Percentiles rank a stretch among this genome's conserved stretches.
phyloP scores from a whole-genome alignment of 2,888 invertebrate genomes.

The Nemapogon koenigi region DNA sequence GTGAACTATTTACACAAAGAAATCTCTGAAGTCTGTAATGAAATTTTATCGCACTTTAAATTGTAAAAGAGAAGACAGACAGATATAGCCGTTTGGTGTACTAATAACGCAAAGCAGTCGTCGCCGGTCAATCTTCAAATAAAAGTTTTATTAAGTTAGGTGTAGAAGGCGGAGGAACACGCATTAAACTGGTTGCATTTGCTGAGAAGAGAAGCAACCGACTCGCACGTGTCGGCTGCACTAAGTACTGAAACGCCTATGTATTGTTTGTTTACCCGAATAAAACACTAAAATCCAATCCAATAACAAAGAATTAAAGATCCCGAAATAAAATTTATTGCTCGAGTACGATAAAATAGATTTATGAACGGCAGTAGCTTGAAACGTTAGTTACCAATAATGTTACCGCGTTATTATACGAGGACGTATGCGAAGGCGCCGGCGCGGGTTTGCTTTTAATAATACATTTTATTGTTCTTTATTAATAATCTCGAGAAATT shows the following conservation, averaged over 20 bases:
- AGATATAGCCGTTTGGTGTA: constrained; percentile 40
- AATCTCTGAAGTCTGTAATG: constrained; percentile 39
- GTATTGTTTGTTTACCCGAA: constrained; percentile 64
- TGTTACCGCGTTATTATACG: no score
- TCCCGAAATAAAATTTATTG: constrained; percentile 66
- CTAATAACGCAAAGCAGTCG: constrained; percentile 34
- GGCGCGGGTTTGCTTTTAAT: no score
- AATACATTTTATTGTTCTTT: no score
- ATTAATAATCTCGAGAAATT: no score
- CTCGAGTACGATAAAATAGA: constrained; percentile 62
- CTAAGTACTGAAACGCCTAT: constrained; percentile 46
- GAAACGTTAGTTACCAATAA: constrained; percentile 32
- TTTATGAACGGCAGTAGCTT: constrained; percentile 47
- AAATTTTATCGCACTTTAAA: constrained; percentile 57
- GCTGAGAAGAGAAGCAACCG: no score
- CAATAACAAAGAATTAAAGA: constrained; percentile 67
- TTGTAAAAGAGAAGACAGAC: constrained; percentile 45
- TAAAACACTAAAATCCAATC: constrained; percentile 66
- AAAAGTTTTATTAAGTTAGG: constrained; percentile 51
- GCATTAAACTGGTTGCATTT: constrained; percentile 25
- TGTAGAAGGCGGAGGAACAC: constrained; percentile 37
- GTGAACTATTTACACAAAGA: constrained; percentile 6
- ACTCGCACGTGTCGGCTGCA: constrained; percentile 42
- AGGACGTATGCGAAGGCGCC: no score
- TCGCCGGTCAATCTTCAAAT: constrained; percentile 38